A percentile compares a stretch with the other conserved stretches of the same genome.
Evolutionary conservation across 2,797 vertebrate genomes (phyloP).

Genomic region (Bufotes viridis): DNA sequence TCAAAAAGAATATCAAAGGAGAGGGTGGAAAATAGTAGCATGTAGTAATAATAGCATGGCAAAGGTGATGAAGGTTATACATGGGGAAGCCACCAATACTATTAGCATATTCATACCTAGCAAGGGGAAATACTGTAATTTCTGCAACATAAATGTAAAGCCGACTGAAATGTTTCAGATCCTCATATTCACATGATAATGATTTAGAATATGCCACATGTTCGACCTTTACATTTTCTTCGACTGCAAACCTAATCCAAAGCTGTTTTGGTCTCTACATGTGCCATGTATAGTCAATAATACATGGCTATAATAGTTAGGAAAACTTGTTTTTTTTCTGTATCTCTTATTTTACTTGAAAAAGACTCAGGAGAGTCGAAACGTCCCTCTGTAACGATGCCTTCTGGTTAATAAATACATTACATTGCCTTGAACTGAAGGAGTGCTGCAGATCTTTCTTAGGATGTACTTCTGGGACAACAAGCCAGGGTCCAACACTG

Average conservation of each 20-base stretch:
- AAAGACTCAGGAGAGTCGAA: too few species aligned
- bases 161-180: background rate
- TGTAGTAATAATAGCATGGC: background rate
- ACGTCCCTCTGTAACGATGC: too few species aligned
- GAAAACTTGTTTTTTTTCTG: background rate
- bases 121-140: background rate
- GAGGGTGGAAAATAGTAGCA: constrained; percentile 20
- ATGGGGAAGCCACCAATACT: background rate
- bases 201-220: constrained; percentile 7
- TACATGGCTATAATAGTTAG: constrained; percentile 12
- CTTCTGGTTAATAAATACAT: too few species aligned
- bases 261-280: constrained; percentile 34
- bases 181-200: constrained; percentile 20
- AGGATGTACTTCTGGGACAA: too few species aligned
- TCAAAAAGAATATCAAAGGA: constrained; percentile 36
- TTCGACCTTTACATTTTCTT: constrained; percentile 33
- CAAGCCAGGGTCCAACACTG: too few species aligned
- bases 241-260: constrained; percentile 21
- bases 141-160: constrained; percentile 9
- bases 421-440: too few species aligned
- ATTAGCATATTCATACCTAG: background rate
- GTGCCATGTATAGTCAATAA: constrained; percentile 33
- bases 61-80: constrained; percentile 26
- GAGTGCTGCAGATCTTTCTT: too few species aligned
- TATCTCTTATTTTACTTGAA: too few species aligned